Conservation (phyloP, 2,888 invertebrate genomes). For the Drosophila birchii region DNA sequence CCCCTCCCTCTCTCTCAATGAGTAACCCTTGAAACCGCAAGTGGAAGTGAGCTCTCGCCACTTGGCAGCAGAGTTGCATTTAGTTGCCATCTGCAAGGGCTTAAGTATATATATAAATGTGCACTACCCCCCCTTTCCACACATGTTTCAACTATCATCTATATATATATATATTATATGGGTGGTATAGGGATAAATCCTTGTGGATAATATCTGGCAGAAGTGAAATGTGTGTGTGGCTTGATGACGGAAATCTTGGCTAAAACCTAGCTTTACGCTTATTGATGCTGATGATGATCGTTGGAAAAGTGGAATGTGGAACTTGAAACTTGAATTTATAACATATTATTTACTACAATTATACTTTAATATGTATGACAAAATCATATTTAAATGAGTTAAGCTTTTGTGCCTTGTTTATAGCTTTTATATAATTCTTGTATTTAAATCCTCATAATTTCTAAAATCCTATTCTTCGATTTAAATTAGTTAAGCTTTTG, state of each 20-base stretch:
- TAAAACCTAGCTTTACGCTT: constrained; percentile 21
- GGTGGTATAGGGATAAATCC: constrained; percentile 18
- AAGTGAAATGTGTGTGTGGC: constrained; percentile 24
- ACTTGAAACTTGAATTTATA: no score
- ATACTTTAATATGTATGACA: no score
- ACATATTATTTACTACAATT: background rate
- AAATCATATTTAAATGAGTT: no score
- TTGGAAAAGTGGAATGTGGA: no score
- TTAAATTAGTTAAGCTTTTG: no score
- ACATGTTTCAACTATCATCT: background rate
- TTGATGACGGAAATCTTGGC: constrained; percentile 20
- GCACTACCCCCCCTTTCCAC: constrained; percentile 8
- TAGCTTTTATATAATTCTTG: no score
- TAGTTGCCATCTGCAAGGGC: constrained; percentile 47
- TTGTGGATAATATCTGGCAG: constrained; percentile 28
- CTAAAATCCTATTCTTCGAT: background rate
- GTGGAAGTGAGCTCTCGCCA: constrained; percentile 58
- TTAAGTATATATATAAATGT: constrained; percentile 43
- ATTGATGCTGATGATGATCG: constrained; percentile 31
- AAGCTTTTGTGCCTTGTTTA: no score
- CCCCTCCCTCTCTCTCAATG: background rate
- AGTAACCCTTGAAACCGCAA: constrained; percentile 52
- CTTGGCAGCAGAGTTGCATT: constrained; percentile 57
- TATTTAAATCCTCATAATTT: no score
- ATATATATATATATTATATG: no score